These are phyloP conservation scores for Aspidoscelis tigris DNA, from an alignment of 2,113 vertebrate species.

Conservation along the genomic window DNA sequence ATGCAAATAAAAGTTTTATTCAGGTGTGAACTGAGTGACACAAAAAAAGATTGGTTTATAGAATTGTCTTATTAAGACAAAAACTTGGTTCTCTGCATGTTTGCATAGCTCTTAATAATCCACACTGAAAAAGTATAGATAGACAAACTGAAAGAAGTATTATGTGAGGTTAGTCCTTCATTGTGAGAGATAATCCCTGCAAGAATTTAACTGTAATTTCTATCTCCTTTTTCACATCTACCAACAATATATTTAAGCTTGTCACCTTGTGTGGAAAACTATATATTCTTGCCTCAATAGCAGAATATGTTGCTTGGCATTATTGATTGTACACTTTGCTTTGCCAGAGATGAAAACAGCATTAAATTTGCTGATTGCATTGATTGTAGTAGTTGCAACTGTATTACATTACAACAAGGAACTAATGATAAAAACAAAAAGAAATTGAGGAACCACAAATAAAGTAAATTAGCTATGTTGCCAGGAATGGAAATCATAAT, in stretches of 20 bases:
- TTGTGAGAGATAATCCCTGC: not conserved
- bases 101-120: not conserved
- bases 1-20: not conserved
- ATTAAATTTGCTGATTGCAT: not conserved
- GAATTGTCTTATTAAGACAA: no score
- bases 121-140: fast-evolving
- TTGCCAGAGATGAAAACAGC: not conserved
- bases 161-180: not conserved
- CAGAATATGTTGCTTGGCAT: not conserved
- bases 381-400: not conserved
- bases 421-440: no score
- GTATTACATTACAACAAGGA: no score
- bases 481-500: not conserved
- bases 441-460: not conserved
- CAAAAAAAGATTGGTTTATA: no score
- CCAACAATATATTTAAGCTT: not conserved
- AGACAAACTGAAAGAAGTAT: not conserved
- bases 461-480: not conserved
- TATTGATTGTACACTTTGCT: not conserved
- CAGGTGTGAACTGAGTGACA: not conserved
- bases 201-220: not conserved
- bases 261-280: not conserved
- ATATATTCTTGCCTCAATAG: not conserved
- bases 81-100: conserved; percentile 1
- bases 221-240: no score